Base-by-base conservation (phyloP, 2,113 vertebrate species). In the Melanotaenia duboulayi region DNA sequence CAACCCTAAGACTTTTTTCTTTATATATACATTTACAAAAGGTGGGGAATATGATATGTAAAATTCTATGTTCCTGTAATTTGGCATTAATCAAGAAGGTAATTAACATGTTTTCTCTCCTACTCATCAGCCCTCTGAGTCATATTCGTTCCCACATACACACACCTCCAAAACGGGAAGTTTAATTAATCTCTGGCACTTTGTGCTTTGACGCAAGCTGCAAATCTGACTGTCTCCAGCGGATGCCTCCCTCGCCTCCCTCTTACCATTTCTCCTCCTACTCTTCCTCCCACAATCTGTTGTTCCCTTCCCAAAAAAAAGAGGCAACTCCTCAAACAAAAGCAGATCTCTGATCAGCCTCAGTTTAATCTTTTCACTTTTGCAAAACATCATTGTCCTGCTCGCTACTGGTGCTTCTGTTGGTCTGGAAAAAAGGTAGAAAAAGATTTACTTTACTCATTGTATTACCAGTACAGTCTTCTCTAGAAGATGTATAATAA, bases 141-240 rank as follows among this genome's bases (percentile, higher is more conserved):
- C 89, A 82, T 48, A 40, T 20, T 52, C 70, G 76, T 67, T 86
- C 70, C 78, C 82, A 76, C 68, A 75, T 55, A 61, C 73, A 75
- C 77, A 80, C 71, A 84, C 77, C 76, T 78, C 73, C 65, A 68
- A 86, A 82, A 72, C 70, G 66, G 63, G 39, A 77, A 74, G 79
- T 90, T 90, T 89, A 88, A 92, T 91, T 88, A 80, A 90, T 91
- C 87, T 89, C 81, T 78, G 71, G 86, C 89, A 87, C 81, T 88
- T 69, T 65, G 28, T 58, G 61, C 77, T 76, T 84, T 77, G 76
- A 85, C 61, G 57, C 83, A 86, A 72, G 61, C 70, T 83, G 77
- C 89, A 86, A 80, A 85, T 78, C 78, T 64, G 42, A 58, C 59
- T 4, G 59, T 89, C 68, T 82, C 74, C 56, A 60, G 82, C 81